Percentiles rank a stretch among this genome's conserved stretches.
phyloP scores from a whole-genome alignment of 92 coral and sea anemone species.

The Chrysogorgia sp. region DNA sequence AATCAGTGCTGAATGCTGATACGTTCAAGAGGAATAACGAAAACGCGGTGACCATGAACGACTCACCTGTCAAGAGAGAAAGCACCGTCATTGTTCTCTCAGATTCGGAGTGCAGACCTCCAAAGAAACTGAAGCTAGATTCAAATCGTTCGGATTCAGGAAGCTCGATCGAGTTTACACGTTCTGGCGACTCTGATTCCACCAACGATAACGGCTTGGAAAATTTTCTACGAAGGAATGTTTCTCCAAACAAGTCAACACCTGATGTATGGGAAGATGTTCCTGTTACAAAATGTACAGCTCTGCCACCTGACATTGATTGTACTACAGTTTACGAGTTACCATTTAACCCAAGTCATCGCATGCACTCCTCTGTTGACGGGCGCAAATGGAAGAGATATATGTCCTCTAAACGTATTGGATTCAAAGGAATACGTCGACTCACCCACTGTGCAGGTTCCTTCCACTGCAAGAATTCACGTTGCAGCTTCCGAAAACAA shows the following conservation, averaged over 20 bases:
- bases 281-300: constrained; percentile 5
- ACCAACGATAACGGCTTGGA: background rate
- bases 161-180: background rate
- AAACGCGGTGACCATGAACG: constrained; percentile 7
- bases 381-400: constrained; percentile 52
- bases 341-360: constrained; percentile 16
- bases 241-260: constrained; percentile 21
- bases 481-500: constrained; percentile 37
- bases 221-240: background rate
- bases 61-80: background rate
- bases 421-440: constrained; percentile 28
- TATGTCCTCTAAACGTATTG: constrained; percentile 33
- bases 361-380: constrained; percentile 39
- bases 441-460: constrained; percentile 45
- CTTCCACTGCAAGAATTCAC: constrained; percentile 13
- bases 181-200: background rate
- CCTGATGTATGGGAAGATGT: constrained; percentile 31
- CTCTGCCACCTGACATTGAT: constrained; percentile 39
- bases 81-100: constrained; percentile 4
- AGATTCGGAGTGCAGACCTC: constrained; percentile 7
- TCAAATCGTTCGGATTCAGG: background rate
- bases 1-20: constrained; percentile 10
- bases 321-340: constrained; percentile 19
- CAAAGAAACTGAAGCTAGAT: background rate
- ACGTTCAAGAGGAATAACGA: background rate